Percentiles rank a stretch among this genome's conserved stretches.
Conservation (phyloP, 2,888 invertebrate genomes). For the Rapana venosa region DNA sequence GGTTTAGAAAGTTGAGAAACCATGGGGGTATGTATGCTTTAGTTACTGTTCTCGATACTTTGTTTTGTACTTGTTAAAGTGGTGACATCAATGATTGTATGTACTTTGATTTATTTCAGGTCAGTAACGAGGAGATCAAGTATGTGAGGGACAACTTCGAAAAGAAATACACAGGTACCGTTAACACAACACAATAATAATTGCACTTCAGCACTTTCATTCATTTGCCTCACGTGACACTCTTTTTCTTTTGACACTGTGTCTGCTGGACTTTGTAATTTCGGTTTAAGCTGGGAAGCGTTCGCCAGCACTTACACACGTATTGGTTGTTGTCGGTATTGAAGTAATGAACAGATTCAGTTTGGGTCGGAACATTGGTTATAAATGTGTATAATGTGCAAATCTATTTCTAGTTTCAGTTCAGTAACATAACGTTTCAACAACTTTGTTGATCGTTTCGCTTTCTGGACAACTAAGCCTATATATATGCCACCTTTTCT, state of each 20-base stretch:
- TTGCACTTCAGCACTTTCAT: background rate
- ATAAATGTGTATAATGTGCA: too few relatives aligned
- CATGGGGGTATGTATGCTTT: constrained; percentile 35
- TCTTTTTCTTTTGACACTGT: background rate
- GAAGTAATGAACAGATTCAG: too few relatives aligned
- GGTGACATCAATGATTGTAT: background rate
- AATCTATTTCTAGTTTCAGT: too few relatives aligned
- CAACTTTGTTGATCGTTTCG: too few relatives aligned
- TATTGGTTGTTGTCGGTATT: too few relatives aligned
- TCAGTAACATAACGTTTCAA: too few relatives aligned
- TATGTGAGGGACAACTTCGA: constrained; percentile 63
- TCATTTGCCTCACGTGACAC: background rate
- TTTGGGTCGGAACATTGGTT: too few relatives aligned
- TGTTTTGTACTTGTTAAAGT: background rate
- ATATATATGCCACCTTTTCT: too few relatives aligned
- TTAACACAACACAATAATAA: background rate
- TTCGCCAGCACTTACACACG: too few relatives aligned
- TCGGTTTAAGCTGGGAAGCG: too few relatives aligned
- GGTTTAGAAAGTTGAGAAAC: constrained; percentile 38
- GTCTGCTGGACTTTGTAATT: too few relatives aligned
- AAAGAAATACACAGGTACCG: constrained; percentile 67
- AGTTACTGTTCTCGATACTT: background rate
- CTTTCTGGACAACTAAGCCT: too few relatives aligned
- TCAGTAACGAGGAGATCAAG: constrained; percentile 53
- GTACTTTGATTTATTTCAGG: constrained; percentile 52